Percentiles rank a stretch among this genome's conserved stretches.
phyloP scores from a whole-genome alignment of 2,797 vertebrate species.

The Sphenopsis melanotis region DNA sequence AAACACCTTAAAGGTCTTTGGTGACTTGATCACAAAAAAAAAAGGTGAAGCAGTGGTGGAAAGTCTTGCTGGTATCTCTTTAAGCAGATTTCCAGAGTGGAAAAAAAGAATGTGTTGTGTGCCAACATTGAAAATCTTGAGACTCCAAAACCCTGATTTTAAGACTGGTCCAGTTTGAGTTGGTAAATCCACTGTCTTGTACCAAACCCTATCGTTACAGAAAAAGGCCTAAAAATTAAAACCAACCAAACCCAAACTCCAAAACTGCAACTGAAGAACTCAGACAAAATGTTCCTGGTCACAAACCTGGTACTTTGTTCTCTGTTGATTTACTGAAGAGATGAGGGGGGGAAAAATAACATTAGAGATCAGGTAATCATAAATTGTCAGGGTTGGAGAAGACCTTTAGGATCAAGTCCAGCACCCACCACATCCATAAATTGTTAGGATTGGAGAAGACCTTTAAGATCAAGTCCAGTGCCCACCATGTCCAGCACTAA shows the following conservation, averaged over 20 bases:
- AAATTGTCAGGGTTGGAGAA: not conserved
- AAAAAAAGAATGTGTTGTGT: not conserved
- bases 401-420: not conserved
- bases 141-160: not conserved
- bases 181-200: not conserved
- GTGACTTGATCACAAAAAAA: not conserved
- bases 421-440: not conserved
- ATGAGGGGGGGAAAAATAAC: fast-evolving
- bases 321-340: not conserved
- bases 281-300: not conserved
- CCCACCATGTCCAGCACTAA: not conserved
- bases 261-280: not conserved
- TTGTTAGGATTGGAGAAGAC: not conserved
- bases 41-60: too few relatives aligned
- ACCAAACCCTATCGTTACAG: fast-evolving
- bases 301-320: not conserved
- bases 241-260: not conserved
- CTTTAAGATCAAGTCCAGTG: not conserved
- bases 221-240: not conserved
- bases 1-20: fast-evolving
- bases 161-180: not conserved
- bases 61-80: not conserved
- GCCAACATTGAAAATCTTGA: not conserved
- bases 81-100: not conserved
- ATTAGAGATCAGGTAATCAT: not conserved